Conservation (phyloP, 1,140 invertebrate genomes). For the Calycopis cecrops region DNA sequence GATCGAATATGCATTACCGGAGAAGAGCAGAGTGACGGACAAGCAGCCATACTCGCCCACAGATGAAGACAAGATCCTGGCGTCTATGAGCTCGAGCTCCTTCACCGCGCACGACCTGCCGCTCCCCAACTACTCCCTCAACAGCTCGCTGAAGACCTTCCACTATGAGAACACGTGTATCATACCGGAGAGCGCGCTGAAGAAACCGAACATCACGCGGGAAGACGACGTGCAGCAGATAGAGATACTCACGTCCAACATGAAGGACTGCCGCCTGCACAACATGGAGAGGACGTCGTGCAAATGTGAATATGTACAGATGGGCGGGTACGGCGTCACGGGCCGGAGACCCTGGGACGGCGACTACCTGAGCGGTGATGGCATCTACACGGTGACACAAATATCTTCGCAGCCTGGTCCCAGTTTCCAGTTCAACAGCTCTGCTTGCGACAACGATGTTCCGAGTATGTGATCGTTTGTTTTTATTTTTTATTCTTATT, state of each 20-base stretch:
- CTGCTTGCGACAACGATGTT: conserved; percentile 68
- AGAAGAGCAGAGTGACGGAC: conserved; percentile 31
- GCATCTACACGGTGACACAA: conserved; percentile 61
- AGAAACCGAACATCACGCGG: conserved; percentile 59
- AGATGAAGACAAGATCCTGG: conserved; percentile 51
- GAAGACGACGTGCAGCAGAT: conserved; percentile 67
- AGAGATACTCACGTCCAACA: conserved; percentile 59
- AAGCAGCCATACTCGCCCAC: conserved; percentile 63
- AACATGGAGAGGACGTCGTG: conserved; percentile 54
- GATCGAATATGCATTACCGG: too few species aligned
- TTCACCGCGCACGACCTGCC: too few species aligned
- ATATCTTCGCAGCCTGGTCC: conserved; percentile 54
- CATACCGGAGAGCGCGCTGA: conserved; percentile 58
- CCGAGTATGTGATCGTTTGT: conserved; percentile 29
- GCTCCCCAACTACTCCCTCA: conserved; percentile 49
- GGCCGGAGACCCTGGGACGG: conserved; percentile 54
- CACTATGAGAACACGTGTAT: conserved; percentile 67
- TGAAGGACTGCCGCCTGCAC: conserved; percentile 65
- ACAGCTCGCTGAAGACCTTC: conserved; percentile 73
- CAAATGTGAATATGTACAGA: conserved; percentile 66
- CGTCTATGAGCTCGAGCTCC: too few species aligned
- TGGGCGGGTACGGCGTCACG: conserved; percentile 60
- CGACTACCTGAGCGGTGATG: conserved; percentile 53
- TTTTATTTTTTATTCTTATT: conserved; percentile 29
- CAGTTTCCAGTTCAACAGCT: conserved; percentile 63